phyloP scores from a whole-genome alignment of 2,888 invertebrate species.

The Tiphia femorata region DNA sequence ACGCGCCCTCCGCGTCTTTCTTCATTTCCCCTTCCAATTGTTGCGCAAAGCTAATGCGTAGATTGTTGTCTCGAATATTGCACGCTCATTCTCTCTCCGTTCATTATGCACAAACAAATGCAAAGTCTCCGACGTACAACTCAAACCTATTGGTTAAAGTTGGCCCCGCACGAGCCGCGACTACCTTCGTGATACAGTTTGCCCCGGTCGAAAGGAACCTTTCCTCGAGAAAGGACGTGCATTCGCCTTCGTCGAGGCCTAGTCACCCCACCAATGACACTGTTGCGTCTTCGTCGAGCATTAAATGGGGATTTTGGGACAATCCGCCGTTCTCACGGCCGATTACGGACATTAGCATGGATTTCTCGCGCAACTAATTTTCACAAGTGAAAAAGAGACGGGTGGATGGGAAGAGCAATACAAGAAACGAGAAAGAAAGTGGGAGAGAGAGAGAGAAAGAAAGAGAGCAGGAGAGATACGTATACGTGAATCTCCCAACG shows the following conservation, averaged over 20 bases:
- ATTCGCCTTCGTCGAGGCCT: background rate
- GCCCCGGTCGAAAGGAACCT: background rate
- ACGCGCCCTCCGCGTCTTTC: background rate
- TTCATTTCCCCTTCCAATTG: background rate
- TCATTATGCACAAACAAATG: too few species aligned
- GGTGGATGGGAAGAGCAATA: background rate
- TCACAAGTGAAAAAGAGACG: constrained; percentile 21
- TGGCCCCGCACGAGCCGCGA: too few species aligned
- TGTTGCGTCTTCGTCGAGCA: background rate
- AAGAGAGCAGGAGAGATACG: constrained; percentile 8
- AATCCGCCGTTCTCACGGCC: constrained; percentile 35
- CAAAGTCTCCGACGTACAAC: too few species aligned
- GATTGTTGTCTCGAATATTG: background rate
- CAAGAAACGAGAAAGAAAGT: background rate
- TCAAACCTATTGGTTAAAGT: too few species aligned
- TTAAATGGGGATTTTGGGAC: constrained; percentile 36
- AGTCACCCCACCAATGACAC: background rate
- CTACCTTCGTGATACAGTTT: too few species aligned
- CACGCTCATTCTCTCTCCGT: background rate
- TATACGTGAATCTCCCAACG: constrained; percentile 20
- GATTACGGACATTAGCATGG: constrained; percentile 49
- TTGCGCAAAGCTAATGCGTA: background rate
- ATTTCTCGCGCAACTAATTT: constrained; percentile 53
- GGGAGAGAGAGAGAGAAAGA: constrained; percentile 9
- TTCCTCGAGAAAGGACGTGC: background rate